These are phyloP conservation scores for Celastrina argiolus DNA, from an alignment of 2,888 invertebrate species.

Conservation along the genomic window DNA sequence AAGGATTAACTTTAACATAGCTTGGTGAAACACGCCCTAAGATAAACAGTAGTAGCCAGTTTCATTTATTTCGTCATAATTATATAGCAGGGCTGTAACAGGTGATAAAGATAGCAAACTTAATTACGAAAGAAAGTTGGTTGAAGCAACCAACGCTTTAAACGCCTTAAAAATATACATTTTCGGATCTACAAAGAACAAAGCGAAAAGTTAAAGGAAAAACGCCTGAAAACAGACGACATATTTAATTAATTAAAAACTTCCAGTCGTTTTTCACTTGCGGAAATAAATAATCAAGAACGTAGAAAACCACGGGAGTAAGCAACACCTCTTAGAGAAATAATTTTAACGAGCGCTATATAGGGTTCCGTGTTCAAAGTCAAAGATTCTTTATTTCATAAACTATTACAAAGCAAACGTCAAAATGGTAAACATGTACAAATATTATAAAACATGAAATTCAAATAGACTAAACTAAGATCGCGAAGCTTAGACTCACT, in stretches of 20 bases:
- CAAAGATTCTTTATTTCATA: too few species aligned
- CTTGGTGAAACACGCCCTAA: too few species aligned
- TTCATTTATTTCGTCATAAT: too few species aligned
- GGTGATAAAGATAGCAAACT: neutral
- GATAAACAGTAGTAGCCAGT: too few species aligned
- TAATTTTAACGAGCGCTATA: constrained; percentile 25
- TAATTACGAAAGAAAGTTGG: neutral
- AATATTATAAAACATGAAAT: too few species aligned
- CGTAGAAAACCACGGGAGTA: constrained; percentile 24
- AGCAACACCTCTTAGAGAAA: constrained; percentile 24
- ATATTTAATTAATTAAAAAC: constrained; percentile 27
- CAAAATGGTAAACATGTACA: too few species aligned
- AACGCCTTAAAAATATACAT: constrained; percentile 38
- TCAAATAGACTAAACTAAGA: too few species aligned
- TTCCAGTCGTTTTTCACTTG: constrained; percentile 24
- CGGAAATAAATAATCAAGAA: constrained; percentile 24
- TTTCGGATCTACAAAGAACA: neutral
- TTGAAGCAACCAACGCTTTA: constrained; percentile 27
- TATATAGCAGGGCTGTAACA: neutral
- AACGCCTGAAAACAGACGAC: constrained; percentile 20
- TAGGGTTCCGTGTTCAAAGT: too few species aligned
- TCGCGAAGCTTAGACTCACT: too few species aligned
- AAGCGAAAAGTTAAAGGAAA: constrained; percentile 6
- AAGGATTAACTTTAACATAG: too few species aligned
- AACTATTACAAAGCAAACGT: too few species aligned